Base-by-base conservation (phyloP, 1,140 invertebrate species). In the Sitobion miscanthi region DNA sequence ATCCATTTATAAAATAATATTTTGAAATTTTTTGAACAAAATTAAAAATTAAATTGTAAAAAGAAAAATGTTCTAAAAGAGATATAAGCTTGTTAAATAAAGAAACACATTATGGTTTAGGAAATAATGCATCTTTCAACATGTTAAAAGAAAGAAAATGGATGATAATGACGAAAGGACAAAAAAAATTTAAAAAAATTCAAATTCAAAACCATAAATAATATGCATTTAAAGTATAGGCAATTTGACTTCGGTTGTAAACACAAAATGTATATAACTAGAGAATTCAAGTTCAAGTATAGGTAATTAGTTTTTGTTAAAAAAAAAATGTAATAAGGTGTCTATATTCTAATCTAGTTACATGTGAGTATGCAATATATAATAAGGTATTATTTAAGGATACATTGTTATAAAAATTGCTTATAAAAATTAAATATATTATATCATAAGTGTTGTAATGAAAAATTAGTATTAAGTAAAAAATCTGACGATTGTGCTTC, bases 81-180 rank as follows among this genome's bases (percentile, higher is more conserved):
- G 89, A 90, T 90, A 57, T 45, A 90, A 49, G 38, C 47, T 69
- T 69, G 89, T 57, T 90, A 90, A 69, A 90, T 42, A n/a, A 86
- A 11, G n/a, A 89, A 89, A 89, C 49, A 4, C 9, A 54, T 54
- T 49, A 54, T 88, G 47, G 47, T 20, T 88, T n/a, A 88, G 21
- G 4, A 11, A 20, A 23, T 38, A 35, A 21, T 21, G 0, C 35
- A 35, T n/a, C n/a, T 4, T 88, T 47, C 9, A 85, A 85, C 20
- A 85, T 45, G 0, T 25, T 85, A 42, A 35, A 35, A 35, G 35
- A 35, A 35, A 35, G 35, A 35, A 35, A 35, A 35, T 35, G 35
- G 35, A 35, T 35, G 35, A 35, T 35, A 35, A 35, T 35, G 35
- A 35, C 35, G 35, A 35, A 35, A 35, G 35, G 35, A 35, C 35